Conservation (phyloP, 1,140 invertebrate genomes). For the Drosophila jambulina region DNA sequence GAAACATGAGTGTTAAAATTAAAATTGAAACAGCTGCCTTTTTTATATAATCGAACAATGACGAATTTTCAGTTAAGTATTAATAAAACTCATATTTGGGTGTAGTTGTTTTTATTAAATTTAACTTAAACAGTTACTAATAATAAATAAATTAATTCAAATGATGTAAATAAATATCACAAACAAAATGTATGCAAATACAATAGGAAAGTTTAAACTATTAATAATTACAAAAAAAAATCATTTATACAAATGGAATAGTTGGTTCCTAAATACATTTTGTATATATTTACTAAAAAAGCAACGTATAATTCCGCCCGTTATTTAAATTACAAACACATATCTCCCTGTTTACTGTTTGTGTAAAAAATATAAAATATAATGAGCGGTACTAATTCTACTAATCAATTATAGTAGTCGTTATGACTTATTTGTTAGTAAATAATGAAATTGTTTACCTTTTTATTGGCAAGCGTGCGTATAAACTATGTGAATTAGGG, state of each 20-base stretch:
- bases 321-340: not conserved
- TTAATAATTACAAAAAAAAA: too few species aligned
- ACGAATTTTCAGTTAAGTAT: conserved; percentile 15
- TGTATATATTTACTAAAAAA: not conserved
- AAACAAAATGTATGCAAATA: not conserved
- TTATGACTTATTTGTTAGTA: conserved; percentile 30
- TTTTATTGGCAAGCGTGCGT: conserved; percentile 26
- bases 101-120: not conserved
- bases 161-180: not conserved
- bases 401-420: conserved; percentile 15
- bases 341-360: conserved; percentile 5
- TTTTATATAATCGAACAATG: conserved; percentile 6
- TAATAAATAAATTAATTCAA: not conserved
- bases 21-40: conserved; percentile 5
- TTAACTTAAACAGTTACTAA: not conserved
- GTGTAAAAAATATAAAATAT: conserved; percentile 11
- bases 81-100: not conserved
- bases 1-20: conserved; percentile 2
- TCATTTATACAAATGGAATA: too few species aligned
- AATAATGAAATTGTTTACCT: conserved; percentile 29
- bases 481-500: conserved; percentile 10
- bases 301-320: not conserved
- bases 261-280: too few species aligned
- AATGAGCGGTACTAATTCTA: conserved; percentile 11
- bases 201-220: not conserved